phyloP scores from a whole-genome alignment of 2,797 vertebrate species.

The Astyanax mexicanus region DNA sequence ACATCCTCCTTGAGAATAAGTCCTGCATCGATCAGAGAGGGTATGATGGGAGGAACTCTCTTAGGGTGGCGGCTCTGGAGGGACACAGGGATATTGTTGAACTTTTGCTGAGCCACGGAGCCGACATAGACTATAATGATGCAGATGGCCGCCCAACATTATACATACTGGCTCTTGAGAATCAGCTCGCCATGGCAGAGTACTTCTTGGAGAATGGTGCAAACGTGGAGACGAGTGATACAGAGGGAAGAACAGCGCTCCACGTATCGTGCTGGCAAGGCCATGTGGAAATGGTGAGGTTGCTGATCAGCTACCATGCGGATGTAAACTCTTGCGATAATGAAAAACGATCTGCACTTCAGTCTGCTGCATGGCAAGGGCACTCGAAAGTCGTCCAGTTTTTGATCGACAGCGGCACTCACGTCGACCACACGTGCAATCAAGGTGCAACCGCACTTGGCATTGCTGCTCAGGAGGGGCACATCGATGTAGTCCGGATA shows the following conservation, averaged over 20 bases:
- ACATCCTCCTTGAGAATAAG: constrained; percentile 92
- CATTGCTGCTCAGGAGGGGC: constrained; percentile 97
- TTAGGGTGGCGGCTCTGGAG: constrained; percentile 93
- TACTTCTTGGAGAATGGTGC: constrained; percentile 96
- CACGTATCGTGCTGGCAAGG: constrained; percentile 99
- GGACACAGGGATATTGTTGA: constrained; percentile 96
- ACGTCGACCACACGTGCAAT: constrained; percentile 95
- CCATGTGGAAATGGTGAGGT: constrained; percentile 93
- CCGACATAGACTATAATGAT: constrained; percentile 93
- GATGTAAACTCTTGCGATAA: constrained; percentile 95
- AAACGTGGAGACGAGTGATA: constrained; percentile 92
- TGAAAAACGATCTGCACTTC: constrained; percentile 94
- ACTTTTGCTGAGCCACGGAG: constrained; percentile 89
- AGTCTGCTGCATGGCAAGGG: constrained; percentile 98
- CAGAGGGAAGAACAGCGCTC: constrained; percentile 94
- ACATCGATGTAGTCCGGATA: constrained; percentile 93
- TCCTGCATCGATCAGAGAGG: constrained; percentile 93
- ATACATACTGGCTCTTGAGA: constrained; percentile 96
- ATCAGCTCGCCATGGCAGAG: constrained; percentile 95
- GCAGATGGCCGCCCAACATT: constrained; percentile 96
- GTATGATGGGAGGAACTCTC: constrained; percentile 94
- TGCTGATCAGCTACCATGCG: constrained; percentile 89
- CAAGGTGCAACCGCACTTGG: constrained; percentile 98
- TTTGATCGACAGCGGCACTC: constrained; percentile 89
- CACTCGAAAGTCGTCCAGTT: constrained; percentile 92